A percentile compares a stretch with the other conserved stretches of the same genome.
phyloP scores from a whole-genome alignment of 2,888 invertebrate species.

The Leptura quadrifasciata region DNA sequence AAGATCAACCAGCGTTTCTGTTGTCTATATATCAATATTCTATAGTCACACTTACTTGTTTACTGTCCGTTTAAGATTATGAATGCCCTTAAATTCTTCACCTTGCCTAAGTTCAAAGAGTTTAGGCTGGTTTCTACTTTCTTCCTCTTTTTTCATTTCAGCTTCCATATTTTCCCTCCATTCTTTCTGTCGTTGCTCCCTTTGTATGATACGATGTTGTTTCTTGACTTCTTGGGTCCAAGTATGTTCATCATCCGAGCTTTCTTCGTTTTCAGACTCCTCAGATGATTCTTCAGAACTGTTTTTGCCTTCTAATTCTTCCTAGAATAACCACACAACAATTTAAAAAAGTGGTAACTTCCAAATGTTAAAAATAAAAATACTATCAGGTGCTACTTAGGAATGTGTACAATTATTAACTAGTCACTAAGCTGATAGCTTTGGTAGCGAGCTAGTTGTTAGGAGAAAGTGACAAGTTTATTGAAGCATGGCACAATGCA shows the following conservation, averaged over 20 bases:
- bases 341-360: slow-evolving; percentile 2
- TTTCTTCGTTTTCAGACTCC: slow-evolving; percentile 67
- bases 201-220: slow-evolving; percentile 81
- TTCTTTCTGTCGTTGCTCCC: slow-evolving; percentile 74
- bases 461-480: too few relatives aligned
- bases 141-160: slow-evolving; percentile 63
- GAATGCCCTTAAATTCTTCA: slow-evolving; percentile 77
- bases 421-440: too few relatives aligned
- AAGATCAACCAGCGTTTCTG: too few relatives aligned
- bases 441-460: too few relatives aligned
- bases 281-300: slow-evolving; percentile 72
- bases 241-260: slow-evolving; percentile 88
- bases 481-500: too few relatives aligned
- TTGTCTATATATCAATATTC: background rate
- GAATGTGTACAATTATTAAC: too few relatives aligned
- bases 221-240: slow-evolving; percentile 89
- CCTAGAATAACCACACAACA: slow-evolving; percentile 54
- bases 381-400: too few relatives aligned
- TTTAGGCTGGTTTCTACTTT: slow-evolving; percentile 73
- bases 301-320: slow-evolving; percentile 72
- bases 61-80: slow-evolving; percentile 75
- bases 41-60: slow-evolving; percentile 73
- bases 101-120: slow-evolving; percentile 79
- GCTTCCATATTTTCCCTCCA: slow-evolving; percentile 69
- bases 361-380: background rate